Evolutionary conservation across 2,888 invertebrate species (phyloP).

Genomic region (Sesia bembeciformis): DNA sequence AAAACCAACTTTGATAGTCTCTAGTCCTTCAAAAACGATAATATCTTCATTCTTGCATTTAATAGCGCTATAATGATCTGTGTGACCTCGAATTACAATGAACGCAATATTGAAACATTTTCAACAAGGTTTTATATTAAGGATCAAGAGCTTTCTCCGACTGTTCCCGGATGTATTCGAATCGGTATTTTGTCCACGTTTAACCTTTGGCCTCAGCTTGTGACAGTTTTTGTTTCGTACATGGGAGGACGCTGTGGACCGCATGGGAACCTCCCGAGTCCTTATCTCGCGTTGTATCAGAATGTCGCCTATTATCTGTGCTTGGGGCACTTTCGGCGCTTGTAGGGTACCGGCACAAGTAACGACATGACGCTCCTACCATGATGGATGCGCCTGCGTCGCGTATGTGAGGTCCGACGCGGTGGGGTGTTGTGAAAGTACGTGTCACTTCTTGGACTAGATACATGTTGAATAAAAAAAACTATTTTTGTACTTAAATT

Average conservation of each 20-base stretch:
- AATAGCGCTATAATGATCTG: not conserved
- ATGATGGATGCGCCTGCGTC: slow-evolving; percentile 62
- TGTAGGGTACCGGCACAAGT: slow-evolving; percentile 51
- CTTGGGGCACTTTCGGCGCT: slow-evolving; percentile 62
- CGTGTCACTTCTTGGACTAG: slow-evolving; percentile 6
- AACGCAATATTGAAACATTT: not conserved
- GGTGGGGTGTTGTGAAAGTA: slow-evolving; percentile 22
- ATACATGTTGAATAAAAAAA: not conserved
- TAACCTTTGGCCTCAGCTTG: slow-evolving; percentile 45
- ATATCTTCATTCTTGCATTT: slow-evolving; percentile 16
- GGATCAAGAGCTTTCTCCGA: not conserved
- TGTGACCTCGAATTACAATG: not conserved
- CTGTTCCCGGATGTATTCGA: not conserved
- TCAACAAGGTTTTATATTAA: not conserved
- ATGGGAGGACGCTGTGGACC: slow-evolving; percentile 38
- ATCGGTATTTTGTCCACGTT: slow-evolving; percentile 42
- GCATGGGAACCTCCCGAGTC: slow-evolving; percentile 59
- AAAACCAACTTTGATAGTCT: slow-evolving; percentile 29
- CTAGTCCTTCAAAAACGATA: slow-evolving; percentile 12
- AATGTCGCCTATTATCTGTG: slow-evolving; percentile 70
- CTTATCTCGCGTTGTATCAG: slow-evolving; percentile 69
- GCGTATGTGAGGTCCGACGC: slow-evolving; percentile 43
- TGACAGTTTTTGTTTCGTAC: slow-evolving; percentile 20
- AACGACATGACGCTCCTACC: slow-evolving; percentile 51
- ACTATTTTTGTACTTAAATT: not conserved